These are phyloP conservation scores for Eupristina koningsbergeri DNA, from an alignment of 1,140 invertebrate genomes.

Conservation along the genomic window DNA sequence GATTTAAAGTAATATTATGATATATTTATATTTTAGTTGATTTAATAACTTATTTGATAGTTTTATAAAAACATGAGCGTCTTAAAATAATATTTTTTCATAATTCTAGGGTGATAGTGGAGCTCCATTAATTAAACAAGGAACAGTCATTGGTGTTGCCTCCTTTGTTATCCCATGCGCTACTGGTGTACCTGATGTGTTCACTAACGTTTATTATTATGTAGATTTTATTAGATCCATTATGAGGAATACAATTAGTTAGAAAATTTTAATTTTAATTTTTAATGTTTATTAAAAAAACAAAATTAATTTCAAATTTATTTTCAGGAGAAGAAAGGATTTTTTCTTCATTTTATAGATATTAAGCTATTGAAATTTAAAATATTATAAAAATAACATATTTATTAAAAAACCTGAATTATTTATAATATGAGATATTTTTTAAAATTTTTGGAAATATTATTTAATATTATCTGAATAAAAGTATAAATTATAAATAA, in stretches of 20 bases:
- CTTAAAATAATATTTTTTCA: background rate
- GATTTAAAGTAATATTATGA: no score
- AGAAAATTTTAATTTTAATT: background rate
- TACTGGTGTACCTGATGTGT: background rate
- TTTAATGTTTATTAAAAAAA: no score
- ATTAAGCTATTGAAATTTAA: no score
- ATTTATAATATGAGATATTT: no score
- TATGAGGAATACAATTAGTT: background rate
- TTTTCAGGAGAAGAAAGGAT: no score
- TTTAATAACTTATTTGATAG: background rate
- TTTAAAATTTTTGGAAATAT: no score
- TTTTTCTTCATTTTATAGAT: no score
- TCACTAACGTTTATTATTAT: background rate
- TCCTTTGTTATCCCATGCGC: background rate
- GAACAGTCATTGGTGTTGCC: background rate
- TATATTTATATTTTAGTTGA: background rate
- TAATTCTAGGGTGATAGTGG: constrained; percentile 3
- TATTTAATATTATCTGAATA: no score
- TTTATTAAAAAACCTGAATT: no score
- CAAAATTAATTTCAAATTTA: no score
- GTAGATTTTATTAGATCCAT: background rate
- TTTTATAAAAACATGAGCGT: background rate
- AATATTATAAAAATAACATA: no score
- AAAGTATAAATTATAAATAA: no score
- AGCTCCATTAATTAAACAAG: background rate